These are phyloP conservation scores for Labroides dimidiatus DNA, from an alignment of 2,797 vertebrate genomes.

Conservation along the genomic window DNA sequence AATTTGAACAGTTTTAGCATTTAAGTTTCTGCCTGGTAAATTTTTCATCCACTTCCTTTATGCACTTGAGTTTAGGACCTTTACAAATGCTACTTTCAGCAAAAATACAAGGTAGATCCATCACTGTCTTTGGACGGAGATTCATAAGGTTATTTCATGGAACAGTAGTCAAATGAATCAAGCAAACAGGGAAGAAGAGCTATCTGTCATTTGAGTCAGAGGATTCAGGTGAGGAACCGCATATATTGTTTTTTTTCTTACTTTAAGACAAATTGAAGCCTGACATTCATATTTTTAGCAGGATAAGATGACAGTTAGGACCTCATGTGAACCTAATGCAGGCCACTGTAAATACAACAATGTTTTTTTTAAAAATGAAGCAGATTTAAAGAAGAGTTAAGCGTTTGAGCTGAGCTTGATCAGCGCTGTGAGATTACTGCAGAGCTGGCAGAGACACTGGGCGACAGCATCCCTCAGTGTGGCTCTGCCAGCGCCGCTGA, in stretches of 20 bases:
- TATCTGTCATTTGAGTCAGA: constrained; percentile 39
- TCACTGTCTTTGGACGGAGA: constrained; percentile 25
- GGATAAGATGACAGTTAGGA: not conserved
- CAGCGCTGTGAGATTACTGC: constrained; percentile 46
- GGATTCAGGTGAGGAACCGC: constrained; percentile 23
- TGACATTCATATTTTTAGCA: constrained; percentile 8
- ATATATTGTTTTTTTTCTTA: not conserved
- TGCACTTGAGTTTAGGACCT: not conserved
- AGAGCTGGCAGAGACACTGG: constrained; percentile 36
- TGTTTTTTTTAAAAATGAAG: constrained; percentile 19
- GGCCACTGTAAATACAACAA: constrained; percentile 27
- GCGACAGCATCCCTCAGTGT: constrained; percentile 34
- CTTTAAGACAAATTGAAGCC: not conserved
- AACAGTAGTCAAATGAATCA: constrained; percentile 45
- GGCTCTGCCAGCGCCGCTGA: constrained; percentile 19
- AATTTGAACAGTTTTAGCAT: too few species aligned
- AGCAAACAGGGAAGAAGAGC: constrained; percentile 25
- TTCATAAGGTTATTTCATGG: constrained; percentile 47
- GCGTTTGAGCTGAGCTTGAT: constrained; percentile 46
- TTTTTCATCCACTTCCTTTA: constrained; percentile 2
- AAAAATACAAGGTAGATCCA: constrained; percentile 24
- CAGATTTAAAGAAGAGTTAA: constrained; percentile 24
- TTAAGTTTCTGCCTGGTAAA: not conserved
- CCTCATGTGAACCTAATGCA: not conserved
- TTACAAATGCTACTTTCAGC: not conserved